Base-by-base conservation (phyloP, 1,140 invertebrate species). In the Pseudomyrmex dendroicus region DNA sequence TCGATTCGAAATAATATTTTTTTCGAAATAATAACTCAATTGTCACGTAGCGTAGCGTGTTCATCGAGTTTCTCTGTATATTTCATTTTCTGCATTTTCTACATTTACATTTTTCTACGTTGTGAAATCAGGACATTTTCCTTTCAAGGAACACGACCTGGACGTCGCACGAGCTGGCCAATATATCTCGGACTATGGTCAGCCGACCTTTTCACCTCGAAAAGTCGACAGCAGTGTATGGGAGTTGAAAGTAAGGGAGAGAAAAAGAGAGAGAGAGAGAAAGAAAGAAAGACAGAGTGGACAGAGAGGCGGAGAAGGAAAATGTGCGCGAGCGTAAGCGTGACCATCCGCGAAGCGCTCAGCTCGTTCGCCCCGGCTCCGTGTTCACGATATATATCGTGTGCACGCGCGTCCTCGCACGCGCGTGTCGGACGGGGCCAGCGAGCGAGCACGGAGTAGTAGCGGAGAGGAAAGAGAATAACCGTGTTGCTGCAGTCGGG, bases 401-500 rank as follows among this genome's bases (percentile, higher is more conserved):
- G 64, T 80, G 54, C 76, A 80, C 64, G 54, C 64, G 76, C 54
- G 76, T 78, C 35, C 76, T 68, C 52, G 54, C 64, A 78, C 78
- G 78, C 78, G 63, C 15, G 78, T 59, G 63, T 57, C 17, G 15
- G 63, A 57, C 17, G 54, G 35, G 57, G 46, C 20, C 35, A 17
- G 59, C 46, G n/a, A 54, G 35, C 50, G 25, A 48, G 35, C n/a
- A 61, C 35, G 22, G 9, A 12, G 2, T 25, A 62, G 56, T 44
- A 74, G 57, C 44, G 57, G 56, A 70, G 66, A 52, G 76, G 56
- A 70, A 70, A 73, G 78, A 73, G 84, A 83, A 73, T 83, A 73
- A 70, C 63, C 56, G 80, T 84, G 84, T 87, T 86, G 67, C 70
- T 66, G 73, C 57, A 84, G 85, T 89, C 84, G 74, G 85, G 35